These are phyloP conservation scores for Stichodactyla helianthus DNA, from an alignment of 64 coral and sea anemone species.

Conservation along the genomic window DNA sequence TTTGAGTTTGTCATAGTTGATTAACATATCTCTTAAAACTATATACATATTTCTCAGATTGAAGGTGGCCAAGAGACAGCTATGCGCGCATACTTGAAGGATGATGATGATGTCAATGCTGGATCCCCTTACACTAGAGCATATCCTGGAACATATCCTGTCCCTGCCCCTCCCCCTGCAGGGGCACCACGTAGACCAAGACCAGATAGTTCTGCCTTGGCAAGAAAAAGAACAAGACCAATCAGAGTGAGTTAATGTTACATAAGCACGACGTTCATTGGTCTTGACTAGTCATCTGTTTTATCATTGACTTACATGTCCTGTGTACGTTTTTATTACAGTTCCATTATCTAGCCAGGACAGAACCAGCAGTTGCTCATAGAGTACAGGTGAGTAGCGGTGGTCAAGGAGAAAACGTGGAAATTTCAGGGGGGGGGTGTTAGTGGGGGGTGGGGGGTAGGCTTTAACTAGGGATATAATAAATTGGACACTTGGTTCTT, in stretches of 20 bases:
- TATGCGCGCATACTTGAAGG: slow-evolving; percentile 55
- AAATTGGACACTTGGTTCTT: too few relatives aligned
- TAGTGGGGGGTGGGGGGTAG: too few relatives aligned
- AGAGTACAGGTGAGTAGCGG: slow-evolving; percentile 67
- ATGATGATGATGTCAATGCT: slow-evolving; percentile 56
- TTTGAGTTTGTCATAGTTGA: too few relatives aligned
- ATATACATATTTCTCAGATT: slow-evolving; percentile 4
- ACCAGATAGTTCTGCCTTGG: slow-evolving; percentile 9
- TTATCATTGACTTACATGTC: neutral
- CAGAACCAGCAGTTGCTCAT: slow-evolving; percentile 92
- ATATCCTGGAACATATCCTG: slow-evolving; percentile 70
- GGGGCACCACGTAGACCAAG: slow-evolving; percentile 43
- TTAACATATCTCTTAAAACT: neutral
- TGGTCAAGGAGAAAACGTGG: too few relatives aligned
- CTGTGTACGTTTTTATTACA: slow-evolving; percentile 1
- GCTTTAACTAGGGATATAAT: too few relatives aligned
- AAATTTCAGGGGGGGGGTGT: too few relatives aligned
- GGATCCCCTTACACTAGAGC: slow-evolving; percentile 56
- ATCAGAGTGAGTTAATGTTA: slow-evolving; percentile 30
- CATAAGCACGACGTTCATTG: neutral
- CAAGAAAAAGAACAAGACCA: slow-evolving; percentile 47
- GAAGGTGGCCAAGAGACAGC: slow-evolving; percentile 29
- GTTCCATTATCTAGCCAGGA: slow-evolving; percentile 89
- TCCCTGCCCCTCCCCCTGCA: slow-evolving; percentile 66
- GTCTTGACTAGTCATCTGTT: neutral